These are phyloP conservation scores for Lampropteryx suffumata DNA, from an alignment of 2,888 invertebrate genomes.

Conservation along the genomic window DNA sequence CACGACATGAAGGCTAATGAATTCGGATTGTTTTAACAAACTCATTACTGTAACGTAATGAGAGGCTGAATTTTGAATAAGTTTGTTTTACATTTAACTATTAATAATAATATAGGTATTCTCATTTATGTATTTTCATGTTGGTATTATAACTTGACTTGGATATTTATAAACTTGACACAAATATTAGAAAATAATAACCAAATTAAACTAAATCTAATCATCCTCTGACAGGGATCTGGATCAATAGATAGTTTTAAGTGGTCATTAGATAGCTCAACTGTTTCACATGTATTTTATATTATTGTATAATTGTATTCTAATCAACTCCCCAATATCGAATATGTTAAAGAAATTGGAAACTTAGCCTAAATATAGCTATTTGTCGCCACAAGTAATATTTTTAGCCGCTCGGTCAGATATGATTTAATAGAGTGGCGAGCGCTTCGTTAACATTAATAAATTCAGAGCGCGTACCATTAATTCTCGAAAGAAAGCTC, in stretches of 20 bases:
- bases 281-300: too few species aligned
- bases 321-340: neutral
- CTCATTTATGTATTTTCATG: too few species aligned
- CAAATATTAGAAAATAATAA: too few species aligned
- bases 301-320: too few species aligned
- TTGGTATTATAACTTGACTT: too few species aligned
- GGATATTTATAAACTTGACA: too few species aligned
- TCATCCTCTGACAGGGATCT: too few species aligned
- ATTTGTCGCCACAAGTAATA: conserved; percentile 60
- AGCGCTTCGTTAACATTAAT: conserved; percentile 77
- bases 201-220: too few species aligned
- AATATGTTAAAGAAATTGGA: conserved; percentile 37
- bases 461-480: conserved; percentile 62
- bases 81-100: neutral
- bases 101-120: too few species aligned
- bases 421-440: conserved; percentile 76
- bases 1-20: conserved; percentile 57
- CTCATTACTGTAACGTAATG: neutral
- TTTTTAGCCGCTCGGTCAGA: conserved; percentile 76
- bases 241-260: too few species aligned
- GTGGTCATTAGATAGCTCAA: too few species aligned
- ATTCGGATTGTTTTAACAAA: conserved; percentile 41
- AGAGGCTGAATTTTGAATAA: too few species aligned
- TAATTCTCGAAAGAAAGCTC: conserved; percentile 12
- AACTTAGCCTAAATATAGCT: conserved; percentile 52